Conservation (phyloP, 2,113 vertebrate species). For the Talpa occidentalis region DNA sequence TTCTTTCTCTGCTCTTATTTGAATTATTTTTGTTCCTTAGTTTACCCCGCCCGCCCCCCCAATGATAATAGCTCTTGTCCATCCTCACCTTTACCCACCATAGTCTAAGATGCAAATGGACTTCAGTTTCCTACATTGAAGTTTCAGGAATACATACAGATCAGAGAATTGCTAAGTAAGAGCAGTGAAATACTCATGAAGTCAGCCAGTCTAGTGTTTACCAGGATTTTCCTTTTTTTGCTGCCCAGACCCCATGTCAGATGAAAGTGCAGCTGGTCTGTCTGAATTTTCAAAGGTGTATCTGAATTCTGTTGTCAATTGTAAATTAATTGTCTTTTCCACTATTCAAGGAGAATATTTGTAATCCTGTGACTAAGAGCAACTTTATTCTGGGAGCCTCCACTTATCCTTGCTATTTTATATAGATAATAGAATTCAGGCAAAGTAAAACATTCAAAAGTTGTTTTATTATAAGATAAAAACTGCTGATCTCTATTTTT, state of each 20-base stretch:
- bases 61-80: neutral
- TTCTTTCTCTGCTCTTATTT: neutral
- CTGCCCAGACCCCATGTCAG: neutral
- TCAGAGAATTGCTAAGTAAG: neutral
- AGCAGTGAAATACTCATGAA: neutral
- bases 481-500: neutral
- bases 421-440: neutral
- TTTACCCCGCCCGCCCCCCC: neutral
- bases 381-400: neutral
- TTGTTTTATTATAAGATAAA: neutral
- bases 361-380: neutral
- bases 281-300: neutral
- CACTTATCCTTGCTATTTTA: neutral
- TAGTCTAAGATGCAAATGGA: neutral
- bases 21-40: neutral
- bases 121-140: neutral
- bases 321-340: neutral
- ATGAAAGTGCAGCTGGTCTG: neutral
- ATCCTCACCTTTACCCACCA: neutral
- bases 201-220: neutral
- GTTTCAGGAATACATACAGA: neutral
- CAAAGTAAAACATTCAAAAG: neutral
- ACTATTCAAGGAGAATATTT: neutral
- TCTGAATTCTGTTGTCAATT: neutral
- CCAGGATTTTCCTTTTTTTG: neutral